Evolutionary conservation across 2,113 vertebrate genomes (phyloP).

Genomic region (Telmatochromis sp.): DNA sequence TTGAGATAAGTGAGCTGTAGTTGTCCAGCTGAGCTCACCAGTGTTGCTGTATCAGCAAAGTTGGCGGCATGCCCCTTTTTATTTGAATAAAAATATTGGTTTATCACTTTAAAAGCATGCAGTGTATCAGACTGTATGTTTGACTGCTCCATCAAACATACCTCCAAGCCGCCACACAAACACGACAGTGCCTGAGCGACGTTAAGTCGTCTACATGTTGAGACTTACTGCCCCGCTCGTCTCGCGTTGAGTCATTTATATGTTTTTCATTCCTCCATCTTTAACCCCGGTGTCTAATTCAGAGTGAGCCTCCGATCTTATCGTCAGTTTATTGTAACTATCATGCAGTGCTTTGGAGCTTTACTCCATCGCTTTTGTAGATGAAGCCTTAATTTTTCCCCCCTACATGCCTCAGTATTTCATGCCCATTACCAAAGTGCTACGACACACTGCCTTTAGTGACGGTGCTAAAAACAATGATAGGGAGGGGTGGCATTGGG

Average conservation of each 20-base stretch:
- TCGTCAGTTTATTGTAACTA: not conserved
- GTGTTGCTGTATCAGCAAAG: not conserved
- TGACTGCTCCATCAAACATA: conserved; percentile 1
- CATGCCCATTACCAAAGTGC: conserved; percentile 58
- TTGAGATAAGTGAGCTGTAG: not conserved
- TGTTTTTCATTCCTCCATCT: not conserved
- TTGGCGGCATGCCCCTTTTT: not conserved
- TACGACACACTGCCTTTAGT: conserved; percentile 28
- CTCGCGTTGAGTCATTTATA: conserved; percentile 11
- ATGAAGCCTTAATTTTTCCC: conserved; percentile 34
- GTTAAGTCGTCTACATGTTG: conserved; percentile 12
- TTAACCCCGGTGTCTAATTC: not conserved
- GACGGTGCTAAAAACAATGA: conserved; percentile 18
- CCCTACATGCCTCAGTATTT: conserved; percentile 14
- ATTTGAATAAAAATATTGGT: not conserved
- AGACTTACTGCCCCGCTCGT: conserved; percentile 31
- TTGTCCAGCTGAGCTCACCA: not conserved
- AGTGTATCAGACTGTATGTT: not conserved
- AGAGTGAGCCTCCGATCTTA: not conserved
- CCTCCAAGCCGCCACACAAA: conserved; percentile 19
- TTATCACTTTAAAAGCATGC: not conserved
- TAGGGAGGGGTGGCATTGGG: not conserved
- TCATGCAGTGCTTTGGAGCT: conserved; percentile 7
- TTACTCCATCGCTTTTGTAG: not conserved
- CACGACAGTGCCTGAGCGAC: conserved; percentile 56